phyloP scores from a whole-genome alignment of 2,113 vertebrate genomes.

The Psephotus haematonotus region DNA sequence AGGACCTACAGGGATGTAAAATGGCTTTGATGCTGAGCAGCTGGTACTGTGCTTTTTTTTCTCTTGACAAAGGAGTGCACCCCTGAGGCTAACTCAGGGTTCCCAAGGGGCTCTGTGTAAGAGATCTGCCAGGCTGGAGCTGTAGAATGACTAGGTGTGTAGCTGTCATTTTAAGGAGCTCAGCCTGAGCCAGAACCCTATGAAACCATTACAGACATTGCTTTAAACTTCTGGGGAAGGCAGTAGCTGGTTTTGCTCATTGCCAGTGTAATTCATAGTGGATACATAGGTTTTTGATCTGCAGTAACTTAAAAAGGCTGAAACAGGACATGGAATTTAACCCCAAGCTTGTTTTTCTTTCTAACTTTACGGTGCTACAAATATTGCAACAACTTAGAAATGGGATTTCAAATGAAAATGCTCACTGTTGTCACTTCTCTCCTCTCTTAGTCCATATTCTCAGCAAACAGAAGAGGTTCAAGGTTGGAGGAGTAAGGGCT shows the following conservation, averaged over 20 bases:
- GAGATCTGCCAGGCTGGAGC: background rate
- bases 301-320: background rate
- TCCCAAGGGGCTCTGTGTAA: background rate
- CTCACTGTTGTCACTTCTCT: background rate
- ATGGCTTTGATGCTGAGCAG: background rate
- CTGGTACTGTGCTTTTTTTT: rapidly evolving
- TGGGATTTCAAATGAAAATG: background rate
- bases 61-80: background rate
- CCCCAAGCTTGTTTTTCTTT: background rate
- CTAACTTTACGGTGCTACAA: background rate
- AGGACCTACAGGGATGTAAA: background rate
- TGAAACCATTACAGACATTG: background rate
- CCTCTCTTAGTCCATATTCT: background rate
- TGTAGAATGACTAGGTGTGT: rapidly evolving
- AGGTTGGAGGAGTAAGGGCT: background rate
- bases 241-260: background rate
- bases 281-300: background rate
- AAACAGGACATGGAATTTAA: background rate
- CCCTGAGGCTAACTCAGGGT: background rate
- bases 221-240: background rate
- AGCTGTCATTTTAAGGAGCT: background rate
- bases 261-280: background rate
- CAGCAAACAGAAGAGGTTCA: background rate
- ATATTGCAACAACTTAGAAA: background rate
- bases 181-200: background rate